Conservation (phyloP, 1,140 invertebrate species). For the Formica exsecta region DNA sequence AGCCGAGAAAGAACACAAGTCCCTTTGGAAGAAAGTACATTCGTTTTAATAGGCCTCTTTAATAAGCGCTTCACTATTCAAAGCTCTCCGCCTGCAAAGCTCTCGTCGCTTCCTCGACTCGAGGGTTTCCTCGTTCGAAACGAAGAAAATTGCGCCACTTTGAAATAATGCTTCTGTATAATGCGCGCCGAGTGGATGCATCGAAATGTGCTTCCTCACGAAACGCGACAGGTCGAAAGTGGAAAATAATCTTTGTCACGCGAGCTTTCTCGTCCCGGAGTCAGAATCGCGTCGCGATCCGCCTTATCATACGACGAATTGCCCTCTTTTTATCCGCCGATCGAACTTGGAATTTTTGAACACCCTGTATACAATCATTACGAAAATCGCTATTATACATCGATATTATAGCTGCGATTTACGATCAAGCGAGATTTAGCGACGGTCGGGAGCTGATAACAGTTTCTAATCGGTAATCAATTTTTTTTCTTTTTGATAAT, state of each 20-base stretch:
- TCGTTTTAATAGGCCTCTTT: slow-evolving; percentile 44
- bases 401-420: background rate
- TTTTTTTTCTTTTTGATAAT: background rate
- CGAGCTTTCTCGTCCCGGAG: slow-evolving; percentile 22
- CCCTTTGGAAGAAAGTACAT: slow-evolving; percentile 1
- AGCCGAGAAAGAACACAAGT: background rate
- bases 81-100: slow-evolving; percentile 21
- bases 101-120: slow-evolving; percentile 1
- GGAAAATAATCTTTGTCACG: slow-evolving; percentile 40
- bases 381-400: background rate
- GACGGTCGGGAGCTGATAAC: slow-evolving; percentile 27
- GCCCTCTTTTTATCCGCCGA: slow-evolving; percentile 22
- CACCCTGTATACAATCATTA: slow-evolving; percentile 36
- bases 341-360: slow-evolving; percentile 52
- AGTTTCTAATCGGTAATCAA: slow-evolving; percentile 23
- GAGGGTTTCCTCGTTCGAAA: slow-evolving; percentile 9
- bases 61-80: slow-evolving; percentile 24
- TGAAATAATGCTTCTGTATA: slow-evolving; percentile 6
- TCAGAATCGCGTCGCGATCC: background rate
- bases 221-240: slow-evolving; percentile 33
- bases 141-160: slow-evolving; percentile 24
- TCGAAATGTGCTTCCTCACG: background rate
- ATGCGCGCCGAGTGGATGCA: background rate
- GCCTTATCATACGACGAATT: background rate
- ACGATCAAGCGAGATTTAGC: slow-evolving; percentile 7